These are phyloP conservation scores for Portunus trituberculatus DNA, from an alignment of 1,140 invertebrate species.

Conservation along the genomic window DNA sequence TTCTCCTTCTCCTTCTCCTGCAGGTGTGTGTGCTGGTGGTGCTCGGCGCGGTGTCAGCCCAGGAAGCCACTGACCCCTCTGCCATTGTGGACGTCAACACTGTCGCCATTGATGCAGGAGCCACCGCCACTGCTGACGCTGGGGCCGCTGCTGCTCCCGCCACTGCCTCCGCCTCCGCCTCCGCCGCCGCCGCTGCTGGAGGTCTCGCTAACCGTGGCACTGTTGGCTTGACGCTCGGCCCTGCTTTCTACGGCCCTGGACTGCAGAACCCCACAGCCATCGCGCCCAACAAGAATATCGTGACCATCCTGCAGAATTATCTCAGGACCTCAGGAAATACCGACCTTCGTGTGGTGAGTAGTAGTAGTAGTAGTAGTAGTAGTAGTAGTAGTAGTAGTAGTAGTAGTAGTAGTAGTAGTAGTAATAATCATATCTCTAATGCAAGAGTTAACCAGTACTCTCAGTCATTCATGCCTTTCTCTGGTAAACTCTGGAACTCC, in stretches of 20 bases:
- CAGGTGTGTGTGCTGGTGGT: background rate
- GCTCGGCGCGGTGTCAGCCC: background rate
- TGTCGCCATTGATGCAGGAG: too few relatives aligned
- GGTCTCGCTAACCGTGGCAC: slow-evolving; percentile 15
- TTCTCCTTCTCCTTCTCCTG: background rate
- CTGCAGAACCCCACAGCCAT: background rate
- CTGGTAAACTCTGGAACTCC: too few relatives aligned
- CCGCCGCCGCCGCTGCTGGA: background rate
- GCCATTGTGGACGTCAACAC: too few relatives aligned
- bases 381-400: slow-evolving; percentile 9
- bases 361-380: background rate
- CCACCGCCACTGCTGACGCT: background rate
- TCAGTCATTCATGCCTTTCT: too few relatives aligned
- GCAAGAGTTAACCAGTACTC: too few relatives aligned
- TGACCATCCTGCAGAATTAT: background rate
- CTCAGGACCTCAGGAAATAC: background rate
- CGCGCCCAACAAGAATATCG: background rate
- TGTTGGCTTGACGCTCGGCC: background rate
- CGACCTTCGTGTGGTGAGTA: background rate
- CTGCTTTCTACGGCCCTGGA: background rate
- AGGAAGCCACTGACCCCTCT: background rate
- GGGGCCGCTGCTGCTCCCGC: background rate
- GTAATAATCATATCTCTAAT: too few relatives aligned
- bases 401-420: background rate
- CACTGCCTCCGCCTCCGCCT: background rate